Evolutionary conservation across 2,113 vertebrate species (phyloP), one percentile per base, ranked within the genome.

Genomic region (Tringa solitaria): DNA sequence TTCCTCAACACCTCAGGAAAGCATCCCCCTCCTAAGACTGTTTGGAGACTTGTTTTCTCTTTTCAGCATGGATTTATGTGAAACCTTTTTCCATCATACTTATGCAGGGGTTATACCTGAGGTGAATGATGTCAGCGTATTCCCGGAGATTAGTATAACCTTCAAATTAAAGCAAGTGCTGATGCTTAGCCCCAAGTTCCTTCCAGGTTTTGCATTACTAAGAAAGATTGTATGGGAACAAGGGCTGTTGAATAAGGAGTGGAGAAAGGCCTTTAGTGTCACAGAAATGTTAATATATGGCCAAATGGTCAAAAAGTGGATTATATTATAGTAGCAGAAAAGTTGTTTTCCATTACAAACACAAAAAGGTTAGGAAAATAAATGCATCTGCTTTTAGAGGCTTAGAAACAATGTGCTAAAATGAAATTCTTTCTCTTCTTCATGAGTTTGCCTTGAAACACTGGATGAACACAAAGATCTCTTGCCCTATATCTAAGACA

Each of bases 211-310:
- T 87, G n/a, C 63, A 28, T 91, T 93, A 75, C 69, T 91, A 68
- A 61, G 81, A 84, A 54, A 92, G 35, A 90, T 54, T 90, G 72
- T 81, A 41, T 41, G 90, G 82, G 75, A 95, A 79, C 53, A 96
- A 85, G 56, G 41, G 80, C 80, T 97, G 37, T 89, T 96, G 91
- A 97, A 95, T 92, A 83, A 79, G 68, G 87, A 97, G 70, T 94
- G 57, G 33, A 77, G 56, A 97, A 97, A 96, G 95, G 75, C 88
- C 83, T 83, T 95, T 43, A 43, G n/a, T 95, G 91, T 94, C 89
- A 97, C 61, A 89, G 81, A 94, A 97, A 94, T 92, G 69, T 90
- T 97, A 96, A 96, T 91, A 94, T 79, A 90, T 86, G 87, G 28
- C 39, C 77, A 97, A 97, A 96, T 87, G 77, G 72, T 97, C 74